These are phyloP conservation scores for Noctuana brunneofusca DNA, from an alignment of 2,888 invertebrate species.

Conservation along the genomic window DNA sequence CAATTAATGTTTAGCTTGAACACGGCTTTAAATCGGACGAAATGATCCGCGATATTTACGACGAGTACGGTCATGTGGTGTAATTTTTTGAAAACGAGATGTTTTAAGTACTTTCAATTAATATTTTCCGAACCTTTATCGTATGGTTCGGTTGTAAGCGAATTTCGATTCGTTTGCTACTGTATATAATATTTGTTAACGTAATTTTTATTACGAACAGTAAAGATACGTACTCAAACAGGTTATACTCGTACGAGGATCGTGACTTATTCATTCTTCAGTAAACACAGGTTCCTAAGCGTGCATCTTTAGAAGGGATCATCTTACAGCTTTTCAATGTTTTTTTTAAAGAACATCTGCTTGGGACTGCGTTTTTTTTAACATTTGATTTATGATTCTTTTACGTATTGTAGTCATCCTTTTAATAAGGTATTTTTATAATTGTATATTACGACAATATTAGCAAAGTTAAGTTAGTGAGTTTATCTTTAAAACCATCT, in stretches of 20 bases:
- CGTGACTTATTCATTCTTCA: conserved; percentile 10
- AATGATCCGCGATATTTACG: no score
- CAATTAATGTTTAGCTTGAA: no score
- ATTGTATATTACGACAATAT: no score
- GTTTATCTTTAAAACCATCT: no score
- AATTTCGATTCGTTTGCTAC: no score
- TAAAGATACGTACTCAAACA: conserved; percentile 21
- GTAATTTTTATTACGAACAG: conserved; percentile 20
- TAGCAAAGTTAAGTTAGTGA: no score
- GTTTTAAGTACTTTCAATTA: no score
- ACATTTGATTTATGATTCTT: background rate
- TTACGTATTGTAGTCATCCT: background rate
- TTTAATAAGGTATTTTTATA: background rate
- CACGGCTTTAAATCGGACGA: no score
- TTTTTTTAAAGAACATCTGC: conserved; percentile 16
- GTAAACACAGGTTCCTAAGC: conserved; percentile 25
- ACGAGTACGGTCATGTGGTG: no score
- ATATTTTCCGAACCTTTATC: background rate
- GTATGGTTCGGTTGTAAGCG: conserved; percentile 1
- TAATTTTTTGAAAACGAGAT: no score
- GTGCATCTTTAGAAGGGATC: conserved; percentile 12
- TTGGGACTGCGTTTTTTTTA: background rate
- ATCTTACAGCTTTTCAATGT: conserved; percentile 14
- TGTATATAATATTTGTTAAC: conserved; percentile 12
- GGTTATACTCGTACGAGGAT: conserved; percentile 25